A percentile compares a stretch with the other conserved stretches of the same genome.
Conservation (phyloP, 2,113 vertebrate genomes). For the Promerops cafer region DNA sequence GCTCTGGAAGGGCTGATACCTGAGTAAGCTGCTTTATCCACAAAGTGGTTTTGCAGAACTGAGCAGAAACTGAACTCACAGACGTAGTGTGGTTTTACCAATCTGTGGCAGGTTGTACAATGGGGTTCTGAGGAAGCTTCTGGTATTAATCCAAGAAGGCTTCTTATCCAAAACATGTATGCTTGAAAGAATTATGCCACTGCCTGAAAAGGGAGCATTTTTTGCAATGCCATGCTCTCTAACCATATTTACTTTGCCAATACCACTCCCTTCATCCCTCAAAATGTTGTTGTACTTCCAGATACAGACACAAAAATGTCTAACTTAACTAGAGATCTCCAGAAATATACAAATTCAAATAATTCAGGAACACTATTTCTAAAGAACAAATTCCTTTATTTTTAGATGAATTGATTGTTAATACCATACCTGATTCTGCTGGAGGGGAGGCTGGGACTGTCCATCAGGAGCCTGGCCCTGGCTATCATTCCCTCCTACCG, state of each 20-base stretch:
- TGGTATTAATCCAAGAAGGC: neutral
- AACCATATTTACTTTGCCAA: neutral
- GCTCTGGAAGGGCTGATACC: neutral
- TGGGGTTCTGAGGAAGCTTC: neutral
- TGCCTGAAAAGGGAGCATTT: neutral
- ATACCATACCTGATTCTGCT: constrained; percentile 92
- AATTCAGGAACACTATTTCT: neutral
- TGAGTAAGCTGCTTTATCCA: neutral
- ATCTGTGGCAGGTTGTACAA: neutral
- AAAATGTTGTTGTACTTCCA: neutral
- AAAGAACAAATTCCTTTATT: neutral
- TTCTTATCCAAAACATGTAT: neutral
- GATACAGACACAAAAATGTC: neutral
- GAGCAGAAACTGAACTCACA: neutral
- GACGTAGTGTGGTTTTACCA: neutral
- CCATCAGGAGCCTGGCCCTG: constrained; percentile 98
- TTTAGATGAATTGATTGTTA: neutral
- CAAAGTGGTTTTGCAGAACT: neutral
- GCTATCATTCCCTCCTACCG: constrained; percentile 98
- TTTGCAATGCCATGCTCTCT: neutral
- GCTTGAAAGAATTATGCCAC: neutral
- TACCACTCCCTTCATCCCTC: neutral
- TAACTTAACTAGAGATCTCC: neutral
- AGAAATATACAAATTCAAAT: neutral
- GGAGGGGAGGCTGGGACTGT: constrained; percentile 96